These are phyloP conservation scores for Phrynosoma platyrhinos DNA, from an alignment of 2,113 vertebrate species.

Conservation along the genomic window DNA sequence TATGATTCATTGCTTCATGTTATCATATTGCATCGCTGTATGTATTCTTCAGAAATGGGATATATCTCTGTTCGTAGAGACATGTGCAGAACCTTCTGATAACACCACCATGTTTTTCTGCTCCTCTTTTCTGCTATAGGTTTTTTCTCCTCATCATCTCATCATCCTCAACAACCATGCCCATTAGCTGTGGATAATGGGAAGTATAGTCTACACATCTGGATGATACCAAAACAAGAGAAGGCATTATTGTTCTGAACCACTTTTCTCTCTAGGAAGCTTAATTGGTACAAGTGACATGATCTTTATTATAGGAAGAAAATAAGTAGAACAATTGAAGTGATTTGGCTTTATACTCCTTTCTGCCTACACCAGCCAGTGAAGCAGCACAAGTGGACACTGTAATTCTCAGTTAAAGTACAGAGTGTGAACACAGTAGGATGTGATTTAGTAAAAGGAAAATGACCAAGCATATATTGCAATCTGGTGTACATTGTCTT, in stretches of 20 bases:
- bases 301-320: conserved; percentile 1
- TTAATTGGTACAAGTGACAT: background rate
- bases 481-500: background rate
- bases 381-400: background rate
- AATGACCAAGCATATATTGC: conserved; percentile 22
- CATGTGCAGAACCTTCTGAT: background rate
- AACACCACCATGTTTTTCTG: background rate
- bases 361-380: background rate
- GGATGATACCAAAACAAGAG: background rate
- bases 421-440: conserved; percentile 24
- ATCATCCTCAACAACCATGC: background rate
- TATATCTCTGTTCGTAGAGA: too few species aligned
- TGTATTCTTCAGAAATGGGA: too few species aligned
- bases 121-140: background rate
- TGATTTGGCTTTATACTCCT: background rate
- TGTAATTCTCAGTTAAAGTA: conserved; percentile 45
- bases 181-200: background rate
- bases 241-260: background rate
- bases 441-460: conserved; percentile 51
- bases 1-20: too few species aligned
- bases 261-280: background rate
- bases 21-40: too few species aligned
- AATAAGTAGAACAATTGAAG: conserved; percentile 12
- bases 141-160: background rate
- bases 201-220: background rate